Conservation (phyloP, 2,113 vertebrate species). For the Gallinago paraguaiae region DNA sequence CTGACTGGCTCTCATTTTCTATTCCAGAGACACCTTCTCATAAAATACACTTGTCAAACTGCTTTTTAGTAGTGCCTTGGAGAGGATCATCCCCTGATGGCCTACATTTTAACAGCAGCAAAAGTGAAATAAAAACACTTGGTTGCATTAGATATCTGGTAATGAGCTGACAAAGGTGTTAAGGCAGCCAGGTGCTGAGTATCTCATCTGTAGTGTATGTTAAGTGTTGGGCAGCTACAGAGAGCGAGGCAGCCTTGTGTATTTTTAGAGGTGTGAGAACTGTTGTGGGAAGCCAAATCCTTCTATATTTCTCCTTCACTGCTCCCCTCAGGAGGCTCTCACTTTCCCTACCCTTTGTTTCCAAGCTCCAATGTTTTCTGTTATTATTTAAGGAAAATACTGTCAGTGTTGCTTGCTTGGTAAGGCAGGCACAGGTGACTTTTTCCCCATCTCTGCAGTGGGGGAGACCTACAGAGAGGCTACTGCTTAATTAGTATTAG, state of each 20-base stretch:
- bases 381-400: background rate
- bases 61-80: background rate
- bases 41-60: background rate
- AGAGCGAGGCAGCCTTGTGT: background rate
- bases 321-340: background rate
- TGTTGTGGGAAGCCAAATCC: background rate
- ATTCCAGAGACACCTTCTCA: background rate
- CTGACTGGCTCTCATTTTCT: background rate
- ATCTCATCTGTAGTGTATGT: background rate
- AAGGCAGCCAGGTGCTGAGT: constrained; percentile 16
- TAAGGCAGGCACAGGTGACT: background rate
- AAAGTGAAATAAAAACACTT: background rate
- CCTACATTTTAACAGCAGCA: background rate
- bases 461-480: background rate
- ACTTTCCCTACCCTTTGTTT: background rate
- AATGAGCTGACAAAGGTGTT: background rate
- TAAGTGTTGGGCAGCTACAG: background rate
- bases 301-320: background rate
- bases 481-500: background rate
- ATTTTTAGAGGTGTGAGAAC: constrained; percentile 29
- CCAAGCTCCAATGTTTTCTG: background rate
- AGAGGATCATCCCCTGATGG: background rate
- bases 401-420: background rate
- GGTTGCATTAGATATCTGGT: background rate
- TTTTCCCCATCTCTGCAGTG: background rate